Evolutionary conservation across 1,140 invertebrate species (phyloP).

Genomic region (Nylanderia fulva): DNA sequence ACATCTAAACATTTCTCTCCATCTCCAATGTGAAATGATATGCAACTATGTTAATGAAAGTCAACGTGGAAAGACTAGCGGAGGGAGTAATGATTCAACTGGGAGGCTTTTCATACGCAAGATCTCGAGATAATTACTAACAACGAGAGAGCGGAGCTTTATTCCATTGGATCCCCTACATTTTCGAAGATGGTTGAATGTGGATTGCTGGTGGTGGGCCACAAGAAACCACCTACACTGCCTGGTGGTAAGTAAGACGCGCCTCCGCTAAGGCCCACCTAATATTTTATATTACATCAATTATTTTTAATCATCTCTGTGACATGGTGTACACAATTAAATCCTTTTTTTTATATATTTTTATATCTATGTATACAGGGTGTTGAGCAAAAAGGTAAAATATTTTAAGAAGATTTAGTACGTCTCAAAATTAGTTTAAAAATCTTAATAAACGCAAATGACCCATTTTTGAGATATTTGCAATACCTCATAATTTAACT

Average conservation of each 20-base stretch:
- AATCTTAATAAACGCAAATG: no score
- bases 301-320: slow-evolving; percentile 38
- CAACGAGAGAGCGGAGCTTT: slow-evolving; percentile 69
- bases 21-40: slow-evolving; percentile 61
- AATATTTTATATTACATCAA: slow-evolving; percentile 65
- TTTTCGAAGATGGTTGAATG: slow-evolving; percentile 84
- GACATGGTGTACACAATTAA: neutral
- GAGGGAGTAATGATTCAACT: slow-evolving; percentile 64
- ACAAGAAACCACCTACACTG: slow-evolving; percentile 81
- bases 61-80: slow-evolving; percentile 71
- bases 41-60: slow-evolving; percentile 68
- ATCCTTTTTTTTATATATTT: slow-evolving; percentile 10
- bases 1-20: slow-evolving; percentile 40
- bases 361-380: slow-evolving; percentile 36
- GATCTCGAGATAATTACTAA: slow-evolving; percentile 70
- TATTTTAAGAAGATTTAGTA: no score
- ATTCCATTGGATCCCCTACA: slow-evolving; percentile 82
- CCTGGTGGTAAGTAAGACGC: slow-evolving; percentile 82
- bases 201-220: slow-evolving; percentile 80
- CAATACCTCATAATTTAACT: no score
- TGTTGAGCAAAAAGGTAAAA: no score
- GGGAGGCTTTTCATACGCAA: slow-evolving; percentile 70
- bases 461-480: no score
- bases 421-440: no score
- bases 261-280: slow-evolving; percentile 81